Base-by-base conservation (phyloP, 2,888 invertebrate genomes). In the Anticlea derivata region DNA sequence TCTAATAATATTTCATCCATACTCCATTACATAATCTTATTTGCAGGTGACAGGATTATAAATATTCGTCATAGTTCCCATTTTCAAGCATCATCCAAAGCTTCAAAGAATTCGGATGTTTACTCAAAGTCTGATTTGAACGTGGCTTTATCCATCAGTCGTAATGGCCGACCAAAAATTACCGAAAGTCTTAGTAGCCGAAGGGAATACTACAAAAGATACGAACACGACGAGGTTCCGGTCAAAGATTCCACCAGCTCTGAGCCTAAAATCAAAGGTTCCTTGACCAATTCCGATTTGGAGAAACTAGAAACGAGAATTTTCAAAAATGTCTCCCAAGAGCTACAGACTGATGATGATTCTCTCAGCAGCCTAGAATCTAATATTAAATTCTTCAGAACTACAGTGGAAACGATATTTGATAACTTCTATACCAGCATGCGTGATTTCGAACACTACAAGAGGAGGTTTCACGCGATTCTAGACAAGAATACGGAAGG, bases 371-470 rank as follows among this genome's bases (percentile, higher is more conserved):
- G 73, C 37, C 66, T 86, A 5, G 86, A 88, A n/a, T 80, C 82
- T 0, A 80, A 83, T 27, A 75, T 87, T 1, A 79, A 83, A 60
- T 73, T 83, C 43, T 86, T 89, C 51, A 86, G 75, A 66, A 73
- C 71, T 0, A 83, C 86, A 0, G 83, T 89, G 0, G 75, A 82
- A 59, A 77, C 83, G 50, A 83, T 90, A 35, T 86, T 89, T 38
- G 79, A 83, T 20, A 84, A 78, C 31, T 89, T 86, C 55, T 73
- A 85, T 50, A 60, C 70, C 0, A 79, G 66, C 44, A 79, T 86
- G 83, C 57, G 66, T 12, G 87, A 87, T 45, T 83, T 81, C 49
- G 86, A 89, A 54, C 38, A 66, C 1, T 87, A 83, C 54, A 88
- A 86, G 57, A 66, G 71, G 35, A 79, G 78, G 48, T 88, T 81